These are phyloP conservation scores for Dallia pectoralis DNA, from an alignment of 2,797 vertebrate species.

Conservation along the genomic window DNA sequence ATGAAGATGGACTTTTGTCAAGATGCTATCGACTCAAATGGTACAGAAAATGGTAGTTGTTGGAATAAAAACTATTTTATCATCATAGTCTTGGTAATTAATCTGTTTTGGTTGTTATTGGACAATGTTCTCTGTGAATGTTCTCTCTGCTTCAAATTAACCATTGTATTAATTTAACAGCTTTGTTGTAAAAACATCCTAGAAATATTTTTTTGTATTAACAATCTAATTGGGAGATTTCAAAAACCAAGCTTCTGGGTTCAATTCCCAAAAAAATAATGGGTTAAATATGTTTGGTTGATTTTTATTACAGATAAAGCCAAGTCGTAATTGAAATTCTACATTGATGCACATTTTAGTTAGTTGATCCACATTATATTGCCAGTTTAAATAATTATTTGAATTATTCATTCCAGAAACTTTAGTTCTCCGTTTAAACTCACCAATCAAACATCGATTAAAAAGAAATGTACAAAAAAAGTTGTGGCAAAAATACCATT, in stretches of 20 bases:
- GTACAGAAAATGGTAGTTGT: conserved; percentile 73
- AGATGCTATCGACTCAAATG: conserved; percentile 57
- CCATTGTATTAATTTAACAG: not conserved
- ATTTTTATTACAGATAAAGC: not conserved
- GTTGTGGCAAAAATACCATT: not conserved
- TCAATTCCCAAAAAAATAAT: not conserved
- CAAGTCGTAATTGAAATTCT: not conserved
- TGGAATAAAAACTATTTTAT: conserved; percentile 93
- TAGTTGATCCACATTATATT: not conserved
- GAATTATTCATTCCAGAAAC: not conserved
- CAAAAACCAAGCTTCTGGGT: not conserved
- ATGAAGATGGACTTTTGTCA: conserved; percentile 51
- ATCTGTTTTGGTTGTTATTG: conserved; percentile 23
- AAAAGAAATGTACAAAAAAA: not conserved
- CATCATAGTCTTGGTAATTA: conserved; percentile 60
- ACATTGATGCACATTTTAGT: not conserved
- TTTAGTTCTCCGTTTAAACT: not conserved
- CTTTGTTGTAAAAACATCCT: not conserved
- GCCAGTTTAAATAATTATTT: not conserved
- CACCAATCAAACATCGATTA: not conserved
- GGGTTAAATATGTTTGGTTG: not conserved
- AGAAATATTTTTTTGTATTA: not conserved
- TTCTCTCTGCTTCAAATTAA: not conserved
- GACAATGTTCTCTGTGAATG: not conserved
- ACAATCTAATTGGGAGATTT: not conserved